These are phyloP conservation scores for Euschistus heros DNA, from an alignment of 1,140 invertebrate genomes.

Conservation along the genomic window DNA sequence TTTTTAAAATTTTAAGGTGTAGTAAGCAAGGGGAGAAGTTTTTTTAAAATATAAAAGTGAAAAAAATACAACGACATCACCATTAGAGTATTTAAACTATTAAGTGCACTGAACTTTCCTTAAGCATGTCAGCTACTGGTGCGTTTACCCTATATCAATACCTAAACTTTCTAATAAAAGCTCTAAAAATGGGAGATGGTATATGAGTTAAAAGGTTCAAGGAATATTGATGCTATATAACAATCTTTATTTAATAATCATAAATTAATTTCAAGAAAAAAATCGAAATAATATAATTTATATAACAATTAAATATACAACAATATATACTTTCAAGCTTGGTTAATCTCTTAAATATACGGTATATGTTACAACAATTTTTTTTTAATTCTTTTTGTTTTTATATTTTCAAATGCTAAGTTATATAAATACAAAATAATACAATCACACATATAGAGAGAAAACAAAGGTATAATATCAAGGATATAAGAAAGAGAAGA, in stretches of 20 bases:
- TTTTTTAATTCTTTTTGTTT: background rate
- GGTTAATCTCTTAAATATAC: slow-evolving; percentile 8
- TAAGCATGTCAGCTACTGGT: no score
- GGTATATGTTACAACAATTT: slow-evolving; percentile 11
- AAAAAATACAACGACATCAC: no score
- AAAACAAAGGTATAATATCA: background rate
- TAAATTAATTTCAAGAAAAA: slow-evolving; percentile 6
- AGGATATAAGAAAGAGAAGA: background rate
- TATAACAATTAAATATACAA: slow-evolving; percentile 14
- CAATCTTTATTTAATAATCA: background rate
- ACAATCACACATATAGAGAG: background rate
- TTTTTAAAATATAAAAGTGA: no score
- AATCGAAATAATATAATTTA: background rate
- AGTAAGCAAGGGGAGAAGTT: no score
- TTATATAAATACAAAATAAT: slow-evolving; percentile 3
- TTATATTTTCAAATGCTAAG: background rate
- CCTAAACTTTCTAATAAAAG: no score
- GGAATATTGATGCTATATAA: background rate
- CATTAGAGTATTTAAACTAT: no score
- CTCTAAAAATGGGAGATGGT: no score
- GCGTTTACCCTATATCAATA: no score
- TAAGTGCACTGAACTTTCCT: no score
- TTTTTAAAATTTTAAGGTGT: no score
- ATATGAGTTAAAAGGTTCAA: no score
- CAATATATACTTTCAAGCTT: slow-evolving; percentile 10